phyloP scores from a whole-genome alignment of 92 coral and sea anemone genomes.

The Anthopleura xanthogrammica region DNA sequence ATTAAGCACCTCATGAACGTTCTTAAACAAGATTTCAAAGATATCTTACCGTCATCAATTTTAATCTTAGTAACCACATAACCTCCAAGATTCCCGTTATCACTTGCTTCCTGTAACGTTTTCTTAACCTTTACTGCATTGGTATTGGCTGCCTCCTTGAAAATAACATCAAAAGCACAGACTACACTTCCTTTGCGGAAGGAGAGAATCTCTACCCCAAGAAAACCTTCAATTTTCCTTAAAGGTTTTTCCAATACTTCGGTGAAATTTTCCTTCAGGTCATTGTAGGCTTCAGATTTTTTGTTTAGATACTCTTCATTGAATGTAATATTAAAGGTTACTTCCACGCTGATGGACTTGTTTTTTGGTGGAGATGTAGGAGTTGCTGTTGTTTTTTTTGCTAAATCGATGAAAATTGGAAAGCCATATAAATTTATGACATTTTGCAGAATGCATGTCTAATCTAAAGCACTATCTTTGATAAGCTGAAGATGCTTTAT shows the following conservation, averaged over 20 bases:
- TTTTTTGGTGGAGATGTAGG: conserved; percentile 44
- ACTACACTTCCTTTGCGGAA: conserved; percentile 62
- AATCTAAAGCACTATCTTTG: no score
- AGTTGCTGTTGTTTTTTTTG: no score
- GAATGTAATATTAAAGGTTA: conserved; percentile 33
- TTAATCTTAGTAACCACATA: conserved; percentile 17
- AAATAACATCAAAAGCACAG: conserved; percentile 57
- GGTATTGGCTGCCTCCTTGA: conserved; percentile 42
- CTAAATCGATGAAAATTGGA: no score
- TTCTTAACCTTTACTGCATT: conserved; percentile 15
- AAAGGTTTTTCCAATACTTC: conserved; percentile 7
- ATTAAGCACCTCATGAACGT: no score
- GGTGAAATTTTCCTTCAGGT: conserved; percentile 33
- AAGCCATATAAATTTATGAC: no score
- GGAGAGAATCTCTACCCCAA: conserved; percentile 34
- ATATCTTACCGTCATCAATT: no score
- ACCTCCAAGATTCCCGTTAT: conserved; percentile 16
- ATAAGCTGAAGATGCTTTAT: no score
- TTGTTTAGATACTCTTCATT: conserved; percentile 41
- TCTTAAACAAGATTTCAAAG: no score
- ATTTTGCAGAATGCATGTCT: no score
- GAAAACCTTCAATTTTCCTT: conserved; percentile 35
- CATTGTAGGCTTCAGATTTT: conserved; percentile 39
- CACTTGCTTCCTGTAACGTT: conserved; percentile 30
- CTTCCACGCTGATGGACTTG: conserved; percentile 45